Evolutionary conservation across 2,113 vertebrate genomes (phyloP).

Genomic region (Accipiter cooperii): DNA sequence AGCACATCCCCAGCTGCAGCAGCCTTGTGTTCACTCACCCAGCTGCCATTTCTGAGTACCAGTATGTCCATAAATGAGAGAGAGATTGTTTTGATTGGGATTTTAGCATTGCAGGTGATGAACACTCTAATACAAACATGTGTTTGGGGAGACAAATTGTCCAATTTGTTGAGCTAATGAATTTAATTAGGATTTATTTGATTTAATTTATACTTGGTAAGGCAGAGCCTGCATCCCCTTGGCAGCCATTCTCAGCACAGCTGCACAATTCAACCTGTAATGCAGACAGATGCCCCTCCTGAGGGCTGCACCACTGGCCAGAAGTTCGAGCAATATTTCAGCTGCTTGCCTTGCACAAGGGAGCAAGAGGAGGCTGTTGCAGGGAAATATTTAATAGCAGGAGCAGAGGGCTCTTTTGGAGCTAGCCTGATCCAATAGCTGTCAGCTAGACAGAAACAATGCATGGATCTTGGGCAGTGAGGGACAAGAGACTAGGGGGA

Average conservation of each 20-base stretch:
- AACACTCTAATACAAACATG: neutral
- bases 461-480: neutral
- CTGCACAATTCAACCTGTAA: neutral
- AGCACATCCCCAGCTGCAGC: rapidly evolving
- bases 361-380: neutral
- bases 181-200: constrained; percentile 49
- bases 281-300: neutral
- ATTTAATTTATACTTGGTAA: constrained; percentile 29
- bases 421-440: neutral
- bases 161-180: constrained; percentile 41
- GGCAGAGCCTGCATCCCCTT: neutral
- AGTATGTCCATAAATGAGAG: neutral
- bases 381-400: neutral
- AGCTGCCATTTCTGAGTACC: neutral
- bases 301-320: neutral
- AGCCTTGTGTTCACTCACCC: neutral
- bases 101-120: constrained; percentile 32
- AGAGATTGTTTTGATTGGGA: neutral
- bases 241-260: neutral
- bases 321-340: neutral
- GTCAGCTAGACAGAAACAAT: neutral
- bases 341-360: neutral
- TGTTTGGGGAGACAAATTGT: constrained; percentile 30
- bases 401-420: neutral
- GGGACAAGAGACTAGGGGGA: neutral